Evolutionary conservation across 2,888 invertebrate genomes (phyloP).

Genomic region (Dendrolimus pini): DNA sequence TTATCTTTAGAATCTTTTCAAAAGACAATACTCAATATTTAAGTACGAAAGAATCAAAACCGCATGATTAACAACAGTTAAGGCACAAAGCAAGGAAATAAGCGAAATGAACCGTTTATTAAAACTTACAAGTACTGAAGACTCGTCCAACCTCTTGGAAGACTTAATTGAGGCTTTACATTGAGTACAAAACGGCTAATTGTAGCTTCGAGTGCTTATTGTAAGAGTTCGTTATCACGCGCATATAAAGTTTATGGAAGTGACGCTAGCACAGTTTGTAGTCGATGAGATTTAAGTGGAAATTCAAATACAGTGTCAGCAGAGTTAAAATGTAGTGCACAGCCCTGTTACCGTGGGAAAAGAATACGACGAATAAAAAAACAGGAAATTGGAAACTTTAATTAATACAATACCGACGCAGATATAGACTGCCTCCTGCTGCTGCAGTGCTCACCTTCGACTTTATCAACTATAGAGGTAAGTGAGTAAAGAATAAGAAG

Average conservation of each 20-base stretch:
- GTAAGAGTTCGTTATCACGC: conserved; percentile 32
- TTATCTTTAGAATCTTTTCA: too few relatives aligned
- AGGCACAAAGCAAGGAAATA: conserved; percentile 37
- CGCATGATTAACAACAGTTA: conserved; percentile 36
- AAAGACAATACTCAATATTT: not conserved
- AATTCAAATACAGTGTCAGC: too few relatives aligned
- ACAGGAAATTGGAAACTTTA: too few relatives aligned
- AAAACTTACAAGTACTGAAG: conserved; percentile 36
- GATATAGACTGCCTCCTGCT: too few relatives aligned
- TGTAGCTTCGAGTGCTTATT: conserved; percentile 64
- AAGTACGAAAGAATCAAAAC: conserved; percentile 10
- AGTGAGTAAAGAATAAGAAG: too few relatives aligned
- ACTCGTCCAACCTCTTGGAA: conserved; percentile 44
- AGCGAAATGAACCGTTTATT: conserved; percentile 45
- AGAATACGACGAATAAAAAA: too few relatives aligned
- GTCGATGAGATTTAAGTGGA: too few relatives aligned
- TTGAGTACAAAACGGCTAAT: conserved; percentile 68
- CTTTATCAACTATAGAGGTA: too few relatives aligned
- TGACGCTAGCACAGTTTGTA: conserved; percentile 5
- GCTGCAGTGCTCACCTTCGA: too few relatives aligned
- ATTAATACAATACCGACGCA: too few relatives aligned
- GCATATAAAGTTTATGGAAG: conserved; percentile 25
- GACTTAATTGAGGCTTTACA: conserved; percentile 66
- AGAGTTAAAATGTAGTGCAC: too few relatives aligned
- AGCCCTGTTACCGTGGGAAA: too few relatives aligned